Conservation (phyloP, 92 coral and sea anemone species). For the Meandrina meandrites region DNA sequence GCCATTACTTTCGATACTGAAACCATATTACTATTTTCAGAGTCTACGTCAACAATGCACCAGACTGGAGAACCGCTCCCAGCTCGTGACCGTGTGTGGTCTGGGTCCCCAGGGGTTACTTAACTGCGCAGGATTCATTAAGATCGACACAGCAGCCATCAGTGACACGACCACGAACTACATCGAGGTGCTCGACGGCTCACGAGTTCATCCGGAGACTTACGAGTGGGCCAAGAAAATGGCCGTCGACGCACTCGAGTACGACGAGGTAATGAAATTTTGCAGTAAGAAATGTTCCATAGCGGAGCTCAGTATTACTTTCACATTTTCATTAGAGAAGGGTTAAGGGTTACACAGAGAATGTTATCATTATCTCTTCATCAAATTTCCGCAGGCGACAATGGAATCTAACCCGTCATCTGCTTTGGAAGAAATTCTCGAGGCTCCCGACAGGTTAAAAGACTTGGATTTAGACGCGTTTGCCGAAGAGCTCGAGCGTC, state of each 20-base stretch:
- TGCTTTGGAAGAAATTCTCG: constrained; percentile 94
- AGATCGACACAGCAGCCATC: constrained; percentile 89
- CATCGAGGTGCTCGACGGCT: constrained; percentile 95
- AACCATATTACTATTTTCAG: constrained; percentile 37
- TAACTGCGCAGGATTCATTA: constrained; percentile 95
- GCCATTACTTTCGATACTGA: neutral
- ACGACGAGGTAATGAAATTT: constrained; percentile 77
- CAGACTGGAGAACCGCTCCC: constrained; percentile 95
- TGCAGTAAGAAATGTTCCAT: neutral
- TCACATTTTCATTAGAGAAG: neutral
- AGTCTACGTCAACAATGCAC: constrained; percentile 92
- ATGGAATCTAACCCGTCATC: constrained; percentile 97
- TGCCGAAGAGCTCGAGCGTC: constrained; percentile 96
- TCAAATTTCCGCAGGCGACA: constrained; percentile 57
- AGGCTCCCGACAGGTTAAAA: constrained; percentile 90
- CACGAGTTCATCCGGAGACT: constrained; percentile 97
- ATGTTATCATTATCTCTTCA: neutral
- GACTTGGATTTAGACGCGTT: constrained; percentile 96
- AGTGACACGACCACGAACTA: constrained; percentile 89
- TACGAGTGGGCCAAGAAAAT: constrained; percentile 99
- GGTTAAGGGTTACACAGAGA: neutral
- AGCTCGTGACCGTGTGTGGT: constrained; percentile 94
- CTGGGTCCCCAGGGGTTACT: constrained; percentile 97
- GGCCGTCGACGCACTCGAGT: constrained; percentile 99
- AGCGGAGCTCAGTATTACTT: neutral